Evolutionary conservation across 2,888 invertebrate genomes (phyloP).

Genomic region (Drosophila acutilabella): DNA sequence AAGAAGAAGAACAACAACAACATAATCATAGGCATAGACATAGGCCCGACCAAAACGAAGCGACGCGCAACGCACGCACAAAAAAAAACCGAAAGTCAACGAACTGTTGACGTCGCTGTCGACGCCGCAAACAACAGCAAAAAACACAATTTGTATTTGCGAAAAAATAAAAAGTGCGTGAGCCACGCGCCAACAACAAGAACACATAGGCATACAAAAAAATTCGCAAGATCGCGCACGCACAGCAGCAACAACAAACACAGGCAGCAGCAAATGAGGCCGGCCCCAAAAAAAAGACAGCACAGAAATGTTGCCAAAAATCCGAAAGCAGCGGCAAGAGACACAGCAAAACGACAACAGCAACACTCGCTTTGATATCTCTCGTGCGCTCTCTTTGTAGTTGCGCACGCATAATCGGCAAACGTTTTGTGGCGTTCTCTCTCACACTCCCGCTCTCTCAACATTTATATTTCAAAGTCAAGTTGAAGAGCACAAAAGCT

Average conservation of each 20-base stretch:
- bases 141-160: constrained; percentile 11
- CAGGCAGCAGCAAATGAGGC: constrained; percentile 10
- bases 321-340: constrained; percentile 11
- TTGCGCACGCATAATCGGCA: constrained; percentile 42
- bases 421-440: constrained; percentile 18
- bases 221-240: constrained; percentile 44
- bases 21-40: constrained; percentile 30
- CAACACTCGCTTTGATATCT: not conserved
- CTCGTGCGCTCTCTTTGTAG: constrained; percentile 1
- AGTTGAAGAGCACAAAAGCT: constrained; percentile 69
- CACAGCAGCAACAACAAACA: constrained; percentile 27
- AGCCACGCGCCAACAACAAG: constrained; percentile 55
- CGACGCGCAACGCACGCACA: constrained; percentile 57
- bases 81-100: constrained; percentile 44
- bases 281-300: constrained; percentile 19
- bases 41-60: constrained; percentile 37
- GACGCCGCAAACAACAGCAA: constrained; percentile 6
- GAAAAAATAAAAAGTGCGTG: constrained; percentile 54
- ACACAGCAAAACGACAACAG: not conserved
- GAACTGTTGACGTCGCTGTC: constrained; percentile 57
- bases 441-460: constrained; percentile 50
- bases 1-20: constrained; percentile 32
- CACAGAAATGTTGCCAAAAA: constrained; percentile 70
- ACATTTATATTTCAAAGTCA: constrained; percentile 74
- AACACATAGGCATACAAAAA: constrained; percentile 3